Percentiles rank a stretch among this genome's conserved stretches.
phyloP scores from a whole-genome alignment of 2,797 vertebrate genomes.

The Telmatherina bonti region DNA sequence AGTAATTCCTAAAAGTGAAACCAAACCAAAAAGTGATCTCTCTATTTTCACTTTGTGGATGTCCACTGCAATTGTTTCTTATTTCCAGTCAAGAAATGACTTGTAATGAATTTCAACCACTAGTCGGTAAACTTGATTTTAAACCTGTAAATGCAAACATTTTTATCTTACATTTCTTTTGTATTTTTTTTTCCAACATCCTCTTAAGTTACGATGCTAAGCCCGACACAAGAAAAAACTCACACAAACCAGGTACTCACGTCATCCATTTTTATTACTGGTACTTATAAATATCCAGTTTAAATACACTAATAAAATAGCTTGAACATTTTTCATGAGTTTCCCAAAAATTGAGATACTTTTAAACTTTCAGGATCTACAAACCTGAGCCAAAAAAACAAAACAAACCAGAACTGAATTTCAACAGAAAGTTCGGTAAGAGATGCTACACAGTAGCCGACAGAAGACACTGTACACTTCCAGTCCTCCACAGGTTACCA shows the following conservation, averaged over 20 bases:
- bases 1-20: no score
- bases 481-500: conserved; percentile 40
- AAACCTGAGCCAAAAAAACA: conserved; percentile 78
- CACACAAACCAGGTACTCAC: conserved; percentile 22
- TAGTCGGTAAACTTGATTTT: no score
- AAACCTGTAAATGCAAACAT: no score
- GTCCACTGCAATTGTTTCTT: no score
- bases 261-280: conserved; percentile 77
- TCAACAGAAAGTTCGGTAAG: conserved; percentile 66
- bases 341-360: conserved; percentile 85
- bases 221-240: neutral
- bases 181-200: no score
- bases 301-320: conserved; percentile 93
- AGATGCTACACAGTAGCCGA: conserved; percentile 89
- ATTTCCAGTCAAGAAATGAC: no score
- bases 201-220: no score
- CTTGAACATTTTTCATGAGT: conserved; percentile 81
- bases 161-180: no score
- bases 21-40: no score
- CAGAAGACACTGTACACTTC: conserved; percentile 37
- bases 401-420: conserved; percentile 39
- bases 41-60: no score
- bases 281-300: conserved; percentile 90
- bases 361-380: conserved; percentile 72
- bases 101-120: no score